phyloP scores from a whole-genome alignment of 2,113 vertebrate species.

The Megalops atlanticus region DNA sequence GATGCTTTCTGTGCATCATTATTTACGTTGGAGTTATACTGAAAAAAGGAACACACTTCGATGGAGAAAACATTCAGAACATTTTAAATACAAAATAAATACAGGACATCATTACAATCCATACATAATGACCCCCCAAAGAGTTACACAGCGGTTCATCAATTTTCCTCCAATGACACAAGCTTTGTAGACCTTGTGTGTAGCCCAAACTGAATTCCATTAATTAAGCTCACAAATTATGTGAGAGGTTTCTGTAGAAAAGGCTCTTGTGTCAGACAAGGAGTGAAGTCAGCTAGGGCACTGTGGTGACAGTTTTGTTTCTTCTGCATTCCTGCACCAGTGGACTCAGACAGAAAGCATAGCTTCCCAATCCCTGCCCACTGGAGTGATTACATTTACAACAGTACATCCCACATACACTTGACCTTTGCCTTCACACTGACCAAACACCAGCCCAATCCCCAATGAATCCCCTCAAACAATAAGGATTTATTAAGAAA shows the following conservation, averaged over 20 bases:
- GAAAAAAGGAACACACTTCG: too few relatives aligned
- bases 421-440: background rate
- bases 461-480: background rate
- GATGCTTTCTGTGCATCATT: too few relatives aligned
- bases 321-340: background rate
- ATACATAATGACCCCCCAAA: too few relatives aligned
- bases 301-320: background rate
- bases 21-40: too few relatives aligned
- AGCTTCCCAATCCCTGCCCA: background rate
- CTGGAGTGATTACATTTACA: background rate
- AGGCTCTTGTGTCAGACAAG: too few relatives aligned
- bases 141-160: too few relatives aligned
- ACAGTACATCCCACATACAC: background rate
- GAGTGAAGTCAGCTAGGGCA: background rate
- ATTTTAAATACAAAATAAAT: too few relatives aligned
- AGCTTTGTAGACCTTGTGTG: background rate
- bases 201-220: background rate
- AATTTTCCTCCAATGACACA: background rate
- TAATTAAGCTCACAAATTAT: background rate
- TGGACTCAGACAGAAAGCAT: background rate
- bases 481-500: background rate
- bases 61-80: too few relatives aligned
- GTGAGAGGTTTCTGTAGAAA: too few relatives aligned
- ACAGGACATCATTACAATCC: too few relatives aligned
- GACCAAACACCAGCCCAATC: background rate